Evolutionary conservation across 2,888 invertebrate species (phyloP).

Genomic region (Drosophila neoperkinsi): DNA sequence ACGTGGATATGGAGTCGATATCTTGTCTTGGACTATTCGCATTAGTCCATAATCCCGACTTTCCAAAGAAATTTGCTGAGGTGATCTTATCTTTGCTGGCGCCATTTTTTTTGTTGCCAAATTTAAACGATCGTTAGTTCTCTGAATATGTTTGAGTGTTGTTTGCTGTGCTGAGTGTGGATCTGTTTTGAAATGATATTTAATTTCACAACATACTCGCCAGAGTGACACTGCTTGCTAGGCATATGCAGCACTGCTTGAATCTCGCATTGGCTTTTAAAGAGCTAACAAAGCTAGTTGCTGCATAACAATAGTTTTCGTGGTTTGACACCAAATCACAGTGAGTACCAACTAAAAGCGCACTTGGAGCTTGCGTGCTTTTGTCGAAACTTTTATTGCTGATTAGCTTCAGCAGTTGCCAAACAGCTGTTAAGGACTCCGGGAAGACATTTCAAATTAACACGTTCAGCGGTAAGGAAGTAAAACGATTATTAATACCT

Average conservation of each 20-base stretch:
- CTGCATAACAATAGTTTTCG: neutral
- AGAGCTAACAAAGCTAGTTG: constrained; percentile 1
- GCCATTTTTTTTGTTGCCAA: neutral
- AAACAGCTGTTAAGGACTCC: constrained; percentile 70
- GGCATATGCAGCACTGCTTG: constrained; percentile 2
- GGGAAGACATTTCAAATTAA: constrained; percentile 78
- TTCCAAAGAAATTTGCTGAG: neutral
- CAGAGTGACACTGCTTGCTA: constrained; percentile 3
- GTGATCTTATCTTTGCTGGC: neutral
- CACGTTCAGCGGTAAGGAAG: constrained; percentile 75
- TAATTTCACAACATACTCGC: neutral
- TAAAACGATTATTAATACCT: constrained; percentile 18
- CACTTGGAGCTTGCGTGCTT: constrained; percentile 5
- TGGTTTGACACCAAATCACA: neutral
- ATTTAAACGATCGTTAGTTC: neutral
- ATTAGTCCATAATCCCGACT: constrained; percentile 58
- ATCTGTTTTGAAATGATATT: neutral
- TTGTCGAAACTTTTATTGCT: constrained; percentile 6
- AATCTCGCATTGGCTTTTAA: neutral
- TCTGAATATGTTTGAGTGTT: neutral
- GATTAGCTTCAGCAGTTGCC: constrained; percentile 17
- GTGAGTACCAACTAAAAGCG: constrained; percentile 12
- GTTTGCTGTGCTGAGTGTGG: neutral
- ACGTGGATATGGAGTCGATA: constrained; percentile 54
- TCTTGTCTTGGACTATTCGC: neutral